Evolutionary conservation across 2,888 invertebrate genomes (phyloP), one percentile per base, ranked within the genome.

Genomic region (Acrobasis suavella): DNA sequence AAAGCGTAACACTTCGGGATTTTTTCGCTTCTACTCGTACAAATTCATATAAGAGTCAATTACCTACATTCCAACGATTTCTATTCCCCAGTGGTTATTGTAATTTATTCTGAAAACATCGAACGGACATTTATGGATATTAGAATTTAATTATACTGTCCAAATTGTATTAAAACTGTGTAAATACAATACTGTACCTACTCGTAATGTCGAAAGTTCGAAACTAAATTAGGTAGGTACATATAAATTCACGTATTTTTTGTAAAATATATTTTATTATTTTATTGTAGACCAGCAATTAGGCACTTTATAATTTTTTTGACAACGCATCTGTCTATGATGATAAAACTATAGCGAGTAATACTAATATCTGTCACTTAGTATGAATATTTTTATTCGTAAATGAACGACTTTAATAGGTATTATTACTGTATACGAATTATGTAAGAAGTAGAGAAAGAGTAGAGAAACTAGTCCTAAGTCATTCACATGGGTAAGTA

Each of bases 31-130:
- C 71, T 67, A 72, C 71, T 74, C 14, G 69, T 77, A 75, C 76
- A 75, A 77, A 82, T 77, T 78, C 78, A 79, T 80, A 73, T 77
- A 78, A 78, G 74, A 83, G 78, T 80, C 80, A 81, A 80, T 81
- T 46, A 46, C 46, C 46, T 80, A 81, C 76, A 76, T 72, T 74
- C 73, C 80, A 7, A 80, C 72, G 78, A 78, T 75, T 65, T 63
- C 64, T 55, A 56, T 64, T 52, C 60, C 17, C 58, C 59, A 64
- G 63, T 67, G 61, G 62, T 46, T 32, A 7, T 46, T 12, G 14
- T n/a, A 46, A 46, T n/a, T 46, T n/a, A 46, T 46, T 46, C 46
- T 14, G 46, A 46, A 46, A 46, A 14, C 46, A 10, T 46, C n/a
- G 2, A 46, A 46, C 14, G n/a, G 46, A 14, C 46, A 46, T 46